Evolutionary conservation across 1,140 invertebrate genomes (phyloP).

Genomic region (Drosophila bocqueti): DNA sequence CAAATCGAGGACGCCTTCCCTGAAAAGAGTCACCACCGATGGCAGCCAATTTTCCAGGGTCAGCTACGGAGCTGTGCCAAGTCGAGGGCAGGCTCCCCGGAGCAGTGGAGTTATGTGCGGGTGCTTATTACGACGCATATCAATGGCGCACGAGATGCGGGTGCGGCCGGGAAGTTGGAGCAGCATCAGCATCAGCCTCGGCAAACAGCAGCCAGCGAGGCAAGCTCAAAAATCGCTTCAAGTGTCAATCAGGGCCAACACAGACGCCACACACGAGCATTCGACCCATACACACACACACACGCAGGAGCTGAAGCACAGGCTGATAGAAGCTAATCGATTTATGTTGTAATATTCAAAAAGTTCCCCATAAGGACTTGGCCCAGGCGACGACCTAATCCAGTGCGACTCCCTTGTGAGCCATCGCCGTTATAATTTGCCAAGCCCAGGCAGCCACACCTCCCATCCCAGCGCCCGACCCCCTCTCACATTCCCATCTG

Average conservation of each 20-base stretch:
- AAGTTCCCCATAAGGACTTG: slow-evolving; percentile 75
- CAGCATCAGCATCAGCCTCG: slow-evolving; percentile 49
- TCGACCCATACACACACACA: neutral
- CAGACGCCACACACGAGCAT: slow-evolving; percentile 49
- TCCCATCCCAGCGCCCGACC: neutral
- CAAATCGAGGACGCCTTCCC: slow-evolving; percentile 56
- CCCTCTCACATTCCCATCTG: neutral
- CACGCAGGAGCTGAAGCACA: slow-evolving; percentile 26
- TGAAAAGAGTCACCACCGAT: slow-evolving; percentile 25
- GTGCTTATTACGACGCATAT: slow-evolving; percentile 67
- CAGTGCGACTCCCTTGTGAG: slow-evolving; percentile 70
- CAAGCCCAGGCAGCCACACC: slow-evolving; percentile 30
- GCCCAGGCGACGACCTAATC: slow-evolving; percentile 71
- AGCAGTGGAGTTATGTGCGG: slow-evolving; percentile 45
- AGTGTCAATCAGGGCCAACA: slow-evolving; percentile 78
- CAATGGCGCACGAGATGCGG: slow-evolving; percentile 47
- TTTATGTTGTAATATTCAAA: slow-evolving; percentile 84
- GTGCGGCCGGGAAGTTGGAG: neutral
- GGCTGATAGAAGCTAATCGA: slow-evolving; percentile 80
- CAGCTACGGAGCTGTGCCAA: slow-evolving; percentile 31
- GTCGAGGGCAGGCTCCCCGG: neutral
- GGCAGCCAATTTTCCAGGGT: slow-evolving; percentile 73
- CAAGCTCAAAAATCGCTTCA: slow-evolving; percentile 77
- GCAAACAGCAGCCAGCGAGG: slow-evolving; percentile 67
- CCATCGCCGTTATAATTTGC: slow-evolving; percentile 72